Base-by-base conservation (phyloP, 2,888 invertebrate species). In the Dugesia japonica region DNA sequence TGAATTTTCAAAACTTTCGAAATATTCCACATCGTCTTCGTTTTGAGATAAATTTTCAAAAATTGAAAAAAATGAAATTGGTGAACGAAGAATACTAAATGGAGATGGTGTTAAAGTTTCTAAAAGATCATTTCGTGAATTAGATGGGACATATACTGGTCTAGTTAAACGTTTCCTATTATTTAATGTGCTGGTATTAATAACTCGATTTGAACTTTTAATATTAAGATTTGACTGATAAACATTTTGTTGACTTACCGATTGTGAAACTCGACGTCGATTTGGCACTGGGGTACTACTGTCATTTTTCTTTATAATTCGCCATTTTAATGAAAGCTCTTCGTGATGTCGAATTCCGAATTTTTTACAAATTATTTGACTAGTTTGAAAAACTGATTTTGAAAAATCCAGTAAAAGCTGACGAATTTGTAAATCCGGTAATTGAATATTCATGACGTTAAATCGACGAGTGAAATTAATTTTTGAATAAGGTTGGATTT, bases 321-420 rank as follows among this genome's bases (percentile, higher is more conserved):
- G 13, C 26, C 27, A 26, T n/a, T 26, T 1, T 9, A 75, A 28
- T 1, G 75, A 75, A 7, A 75, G 20, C 23, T 75, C 75, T 31
- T 75, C 75, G 17, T 23, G 71, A 26, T 75, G 42, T 26, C 75
- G 75, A 23, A 75, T 75, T 26, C 75, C 75, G 13, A 75, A 28
- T 23, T 31, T 73, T n/a, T 56, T 42, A 20, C 75, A 75, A 56
- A 75, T 26, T 13, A 26, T 56, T 56, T 42, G 27, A 27, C 15
- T 31, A 9, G 56, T 56, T 56, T 56, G 42, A 27, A 75, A 75
- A 56, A 75, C 42, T 1, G 75, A 20, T 56, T 75, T 56, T 9
- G 56, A 23, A 20, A 75, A 75, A 56, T 28, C 56, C 17, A 75
- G 23, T 1, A 56, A 20, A 7, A 75, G 27, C 1, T n/a, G 17